Evolutionary conservation across 1,140 invertebrate species (phyloP), one percentile per base, ranked within the genome.

Genomic region (Hylyphantes graminicola): DNA sequence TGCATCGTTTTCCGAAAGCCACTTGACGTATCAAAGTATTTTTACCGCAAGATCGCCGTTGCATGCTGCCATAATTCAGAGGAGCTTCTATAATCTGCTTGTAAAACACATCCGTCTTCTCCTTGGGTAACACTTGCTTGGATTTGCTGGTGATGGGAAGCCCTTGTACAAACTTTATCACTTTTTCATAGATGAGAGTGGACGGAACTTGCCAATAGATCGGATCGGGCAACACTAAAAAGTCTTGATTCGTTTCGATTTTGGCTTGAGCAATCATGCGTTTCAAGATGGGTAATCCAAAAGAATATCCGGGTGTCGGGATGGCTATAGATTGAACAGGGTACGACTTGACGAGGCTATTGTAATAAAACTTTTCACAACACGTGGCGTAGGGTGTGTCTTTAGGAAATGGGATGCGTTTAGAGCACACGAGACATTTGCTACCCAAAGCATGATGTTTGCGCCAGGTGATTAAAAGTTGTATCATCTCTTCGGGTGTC

Each of bases 341-440:
- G 61, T 35, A 48, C 67, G 54, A 78, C 11, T 50, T 0, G 61
- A n/a, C 0, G 15, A 21, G 8, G 8, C 51, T 12, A 2, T 54
- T n/a, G n/a, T 78, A 78, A 78, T 65, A 78, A 78, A 78, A 78
- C 3, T 65, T n/a, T n/a, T 67, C 5, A 55, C 75, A 78, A 35
- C 75, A 78, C 6, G 4, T 10, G 12, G n/a, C 55, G 9, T 15
- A 65, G 17, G 11, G n/a, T 0, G 48, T 19, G 50, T 13, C 17
- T 74, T 4, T 9, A 35, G 59, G 59, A 13, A 35, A 10, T 11
- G 59, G 19, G 5, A 35, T 3, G 8, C 4, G 0, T 0, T n/a
- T 21, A 10, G 35, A 35, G n/a, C 72, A 74, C 8, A 35, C 59
- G 3, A 9, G 48, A 35, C 72, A 74, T 0, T 7, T 6, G 19